These are phyloP conservation scores for Megamerina dolium DNA, from an alignment of 2,888 invertebrate genomes.

Conservation along the genomic window DNA sequence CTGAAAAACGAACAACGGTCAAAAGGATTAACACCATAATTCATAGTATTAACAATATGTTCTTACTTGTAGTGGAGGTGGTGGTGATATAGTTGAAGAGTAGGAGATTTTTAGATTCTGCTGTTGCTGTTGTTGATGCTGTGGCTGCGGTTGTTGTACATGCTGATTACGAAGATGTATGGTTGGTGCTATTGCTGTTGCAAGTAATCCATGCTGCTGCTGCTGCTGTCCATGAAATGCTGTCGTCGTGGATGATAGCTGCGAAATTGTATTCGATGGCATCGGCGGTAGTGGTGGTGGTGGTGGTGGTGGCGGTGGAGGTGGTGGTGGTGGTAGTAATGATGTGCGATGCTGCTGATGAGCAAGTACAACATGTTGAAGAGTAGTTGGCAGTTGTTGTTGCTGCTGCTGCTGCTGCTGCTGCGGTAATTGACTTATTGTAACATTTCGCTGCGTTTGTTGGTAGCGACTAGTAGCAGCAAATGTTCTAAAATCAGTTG, in stretches of 20 bases:
- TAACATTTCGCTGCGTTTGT: slow-evolving; percentile 5
- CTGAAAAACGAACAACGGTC: slow-evolving; percentile 19
- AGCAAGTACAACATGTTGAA: slow-evolving; percentile 11
- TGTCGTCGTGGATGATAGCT: slow-evolving; percentile 10
- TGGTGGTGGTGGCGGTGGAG: slow-evolving; percentile 3
- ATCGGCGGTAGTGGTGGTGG: slow-evolving; percentile 2
- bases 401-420: slow-evolving; percentile 13
- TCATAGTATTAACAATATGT: neutral
- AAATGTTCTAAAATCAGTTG: slow-evolving; percentile 14
- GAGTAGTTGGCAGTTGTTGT: slow-evolving; percentile 20
- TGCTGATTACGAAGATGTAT: slow-evolving; percentile 19
- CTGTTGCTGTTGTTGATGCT: slow-evolving; percentile 29
- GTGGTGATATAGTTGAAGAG: slow-evolving; percentile 33
- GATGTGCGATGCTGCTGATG: slow-evolving; percentile 9
- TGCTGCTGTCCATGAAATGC: slow-evolving; percentile 23
- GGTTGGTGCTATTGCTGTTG: slow-evolving; percentile 18
- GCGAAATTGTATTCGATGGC: slow-evolving; percentile 4
- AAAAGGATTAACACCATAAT: neutral
- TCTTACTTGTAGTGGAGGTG: slow-evolving; percentile 43
- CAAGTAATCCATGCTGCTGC: slow-evolving; percentile 8
- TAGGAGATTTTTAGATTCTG: slow-evolving; percentile 36
- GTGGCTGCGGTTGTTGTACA: slow-evolving; percentile 22
- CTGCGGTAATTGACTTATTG: slow-evolving; percentile 17
- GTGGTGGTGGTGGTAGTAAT: slow-evolving; percentile 14
- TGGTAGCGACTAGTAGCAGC: slow-evolving; percentile 13